These are phyloP conservation scores for Cryptus viduatorius DNA, from an alignment of 2,888 invertebrate genomes.

Conservation along the genomic window DNA sequence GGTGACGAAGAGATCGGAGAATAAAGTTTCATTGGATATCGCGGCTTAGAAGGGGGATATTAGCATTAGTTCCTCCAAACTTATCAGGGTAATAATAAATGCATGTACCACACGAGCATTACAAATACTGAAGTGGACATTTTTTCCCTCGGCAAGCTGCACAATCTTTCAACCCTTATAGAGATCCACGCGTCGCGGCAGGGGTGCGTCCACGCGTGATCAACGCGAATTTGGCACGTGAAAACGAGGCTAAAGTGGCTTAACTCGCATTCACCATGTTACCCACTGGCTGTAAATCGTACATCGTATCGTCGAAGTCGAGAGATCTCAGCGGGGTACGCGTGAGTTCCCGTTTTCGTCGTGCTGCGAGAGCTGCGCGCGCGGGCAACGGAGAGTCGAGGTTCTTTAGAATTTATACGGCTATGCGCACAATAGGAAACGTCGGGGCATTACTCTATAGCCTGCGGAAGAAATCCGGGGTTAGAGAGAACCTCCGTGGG, in stretches of 20 bases:
- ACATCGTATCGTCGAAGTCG: neutral
- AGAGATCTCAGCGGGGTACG: slow-evolving; percentile 13
- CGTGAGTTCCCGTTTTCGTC: slow-evolving; percentile 23
- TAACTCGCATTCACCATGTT: slow-evolving; percentile 3
- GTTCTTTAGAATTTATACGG: slow-evolving; percentile 64
- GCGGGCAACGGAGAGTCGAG: slow-evolving; percentile 47
- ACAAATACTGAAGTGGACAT: slow-evolving; percentile 47
- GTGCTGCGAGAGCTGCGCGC: slow-evolving; percentile 30
- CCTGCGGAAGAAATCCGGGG: slow-evolving; percentile 50
- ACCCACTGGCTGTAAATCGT: slow-evolving; percentile 8
- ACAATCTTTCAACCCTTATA: slow-evolving; percentile 27
- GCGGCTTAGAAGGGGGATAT: slow-evolving; percentile 10
- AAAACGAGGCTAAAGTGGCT: slow-evolving; percentile 10
- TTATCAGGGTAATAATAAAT: slow-evolving; percentile 62
- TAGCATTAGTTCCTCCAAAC: slow-evolving; percentile 49
- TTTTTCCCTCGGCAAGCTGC: slow-evolving; percentile 3
- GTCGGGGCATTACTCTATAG: slow-evolving; percentile 43
- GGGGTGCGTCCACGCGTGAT: slow-evolving; percentile 14
- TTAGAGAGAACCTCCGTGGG: slow-evolving; percentile 62
- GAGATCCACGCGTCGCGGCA: slow-evolving; percentile 25
- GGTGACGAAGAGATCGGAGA: slow-evolving; percentile 58
- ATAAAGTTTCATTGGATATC: slow-evolving; percentile 29
- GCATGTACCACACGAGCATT: slow-evolving; percentile 5
- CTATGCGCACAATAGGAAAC: slow-evolving; percentile 62
- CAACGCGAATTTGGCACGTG: slow-evolving; percentile 40